Percentiles rank a stretch among this genome's conserved stretches.
Conservation (phyloP, 92 coral and sea anemone species). For the Porites cylindrica region DNA sequence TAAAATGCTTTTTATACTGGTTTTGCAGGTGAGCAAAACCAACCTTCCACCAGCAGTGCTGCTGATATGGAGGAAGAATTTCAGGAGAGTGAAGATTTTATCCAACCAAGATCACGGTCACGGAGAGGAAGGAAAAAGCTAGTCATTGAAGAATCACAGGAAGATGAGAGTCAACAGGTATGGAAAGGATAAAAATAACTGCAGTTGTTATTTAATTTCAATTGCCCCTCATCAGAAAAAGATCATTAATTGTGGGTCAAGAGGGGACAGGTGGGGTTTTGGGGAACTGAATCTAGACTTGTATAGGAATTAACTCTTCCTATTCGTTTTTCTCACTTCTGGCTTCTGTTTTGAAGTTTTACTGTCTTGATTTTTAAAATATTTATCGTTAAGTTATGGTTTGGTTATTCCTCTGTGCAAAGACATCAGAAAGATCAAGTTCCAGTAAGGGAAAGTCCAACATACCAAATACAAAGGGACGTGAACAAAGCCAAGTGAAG, state of each 20-base stretch:
- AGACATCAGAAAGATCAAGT: not conserved
- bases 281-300: too few species aligned
- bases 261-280: not conserved
- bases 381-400: not conserved
- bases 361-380: not conserved
- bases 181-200: not conserved
- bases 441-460: not conserved
- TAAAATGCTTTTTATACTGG: not conserved
- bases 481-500: not conserved
- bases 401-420: not conserved
- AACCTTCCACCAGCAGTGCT: slow-evolving; percentile 15
- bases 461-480: not conserved
- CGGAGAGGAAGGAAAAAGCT: slow-evolving; percentile 31
- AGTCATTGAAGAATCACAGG: slow-evolving; percentile 34
- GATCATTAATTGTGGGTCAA: not conserved
- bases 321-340: too few species aligned
- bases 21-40: not conserved
- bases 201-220: not conserved
- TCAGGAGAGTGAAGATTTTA: slow-evolving; percentile 53
- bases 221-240: not conserved
- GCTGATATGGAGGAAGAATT: not conserved
- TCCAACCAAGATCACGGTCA: slow-evolving; percentile 26
- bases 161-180: slow-evolving; percentile 24
- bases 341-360: too few species aligned
- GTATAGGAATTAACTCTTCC: too few species aligned